Evolutionary conservation across 2,113 vertebrate genomes (phyloP).

Genomic region (Felis chaus): DNA sequence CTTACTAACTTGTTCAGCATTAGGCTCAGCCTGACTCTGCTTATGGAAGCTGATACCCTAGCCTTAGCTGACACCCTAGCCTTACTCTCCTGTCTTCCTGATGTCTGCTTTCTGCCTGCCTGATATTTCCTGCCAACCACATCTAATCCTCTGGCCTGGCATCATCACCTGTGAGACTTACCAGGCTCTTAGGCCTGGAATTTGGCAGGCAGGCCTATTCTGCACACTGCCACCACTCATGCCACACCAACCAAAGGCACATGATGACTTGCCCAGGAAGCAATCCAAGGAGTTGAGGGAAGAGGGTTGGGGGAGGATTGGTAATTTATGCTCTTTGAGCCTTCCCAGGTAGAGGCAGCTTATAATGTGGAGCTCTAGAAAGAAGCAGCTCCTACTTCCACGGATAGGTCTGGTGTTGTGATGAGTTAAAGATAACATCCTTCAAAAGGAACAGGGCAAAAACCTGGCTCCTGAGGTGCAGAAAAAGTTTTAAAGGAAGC

Average conservation of each 20-base stretch:
- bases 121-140: not conserved
- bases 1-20: not conserved
- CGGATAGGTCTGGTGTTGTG: not conserved
- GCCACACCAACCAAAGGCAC: not conserved
- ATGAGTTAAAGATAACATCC: not conserved
- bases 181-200: not conserved
- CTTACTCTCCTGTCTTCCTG: not conserved
- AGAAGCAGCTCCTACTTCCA: not conserved
- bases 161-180: not conserved
- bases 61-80: not conserved
- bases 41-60: not conserved
- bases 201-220: not conserved
- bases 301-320: not conserved
- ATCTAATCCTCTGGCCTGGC: not conserved
- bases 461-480: not conserved
- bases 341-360: not conserved
- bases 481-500: not conserved
- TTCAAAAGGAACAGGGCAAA: not conserved
- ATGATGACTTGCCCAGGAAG: not conserved
- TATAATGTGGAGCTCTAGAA: not conserved
- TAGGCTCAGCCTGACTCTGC: not conserved
- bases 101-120: not conserved
- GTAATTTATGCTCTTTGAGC: not conserved
- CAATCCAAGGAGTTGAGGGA: not conserved
- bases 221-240: not conserved